These are phyloP conservation scores for Pseudococcus jackbeardsleyi DNA, from an alignment of 2,888 invertebrate species.

Conservation along the genomic window DNA sequence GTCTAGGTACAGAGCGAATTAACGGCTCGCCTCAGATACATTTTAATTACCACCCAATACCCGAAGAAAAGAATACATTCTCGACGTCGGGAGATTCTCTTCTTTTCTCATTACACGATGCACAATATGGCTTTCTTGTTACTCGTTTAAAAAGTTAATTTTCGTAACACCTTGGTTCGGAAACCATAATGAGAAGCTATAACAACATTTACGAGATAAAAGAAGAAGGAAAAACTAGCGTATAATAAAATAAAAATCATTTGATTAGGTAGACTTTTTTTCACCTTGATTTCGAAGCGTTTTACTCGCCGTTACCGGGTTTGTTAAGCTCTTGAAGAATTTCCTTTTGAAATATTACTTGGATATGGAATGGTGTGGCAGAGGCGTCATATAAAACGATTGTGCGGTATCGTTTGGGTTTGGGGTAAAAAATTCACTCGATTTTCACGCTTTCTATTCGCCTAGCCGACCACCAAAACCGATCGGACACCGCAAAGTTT, in stretches of 20 bases:
- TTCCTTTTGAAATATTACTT: constrained; percentile 26
- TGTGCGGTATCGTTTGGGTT: constrained; percentile 18
- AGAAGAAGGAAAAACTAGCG: neutral
- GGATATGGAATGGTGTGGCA: neutral
- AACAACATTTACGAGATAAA: constrained; percentile 8
- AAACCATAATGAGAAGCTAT: constrained; percentile 14
- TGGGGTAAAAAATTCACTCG: neutral
- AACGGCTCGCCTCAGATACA: neutral
- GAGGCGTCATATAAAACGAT: neutral
- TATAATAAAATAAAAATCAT: neutral
- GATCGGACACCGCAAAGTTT: constrained; percentile 28
- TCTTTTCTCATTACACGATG: neutral
- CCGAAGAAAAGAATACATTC: neutral
- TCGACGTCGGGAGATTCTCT: neutral
- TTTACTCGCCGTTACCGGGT: neutral
- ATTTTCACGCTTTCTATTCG: constrained; percentile 30
- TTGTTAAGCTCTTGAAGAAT: neutral
- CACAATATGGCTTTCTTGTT: neutral
- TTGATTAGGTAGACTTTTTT: neutral
- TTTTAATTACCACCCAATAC: constrained; percentile 48
- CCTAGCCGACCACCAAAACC: constrained; percentile 20
- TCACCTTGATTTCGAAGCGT: neutral
- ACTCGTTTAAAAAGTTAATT: constrained; percentile 2
- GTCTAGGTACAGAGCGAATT: neutral
- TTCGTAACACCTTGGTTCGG: neutral